Evolutionary conservation across 1,140 invertebrate genomes (phyloP), one percentile per base, ranked within the genome.

Genomic region (Cephus cinctus): DNA sequence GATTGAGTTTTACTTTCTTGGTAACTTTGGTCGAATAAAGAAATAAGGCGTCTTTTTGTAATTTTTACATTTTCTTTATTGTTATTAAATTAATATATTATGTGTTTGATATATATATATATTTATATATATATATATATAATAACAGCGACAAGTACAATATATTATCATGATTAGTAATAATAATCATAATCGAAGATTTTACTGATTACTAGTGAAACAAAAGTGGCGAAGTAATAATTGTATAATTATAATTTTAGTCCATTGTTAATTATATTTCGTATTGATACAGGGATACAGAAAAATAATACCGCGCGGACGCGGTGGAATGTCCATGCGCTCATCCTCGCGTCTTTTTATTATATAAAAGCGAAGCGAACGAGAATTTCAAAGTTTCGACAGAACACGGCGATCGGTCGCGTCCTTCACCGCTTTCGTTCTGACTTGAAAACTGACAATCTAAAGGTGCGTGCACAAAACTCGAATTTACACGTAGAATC

Each of bases 271-370:
- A 56, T 48, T 16, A 22, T 45, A 51, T 36, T 34, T 41, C 46
- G 48, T 71, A 72, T 71, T 70, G 65, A 69, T 73, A 72, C 67
- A 72, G 67, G 65, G 62, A 72, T 73, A 73, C 71, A 73, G 71
- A 73, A 73, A 73, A 73, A 73, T 73, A 73, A 71, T 71, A 71
- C 68, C 67, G 59, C 56, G 50, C 67, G 58, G 65, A 63, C 55
- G 60, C 63, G 59, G 64, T 69, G 65, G 68, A 73, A 69, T 71
- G 60, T 68, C 63, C 46, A 62, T 67, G 25, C 6, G 25, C 6
- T 8, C 6, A 27, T 27, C n/a, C 25, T n/a, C n/a, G n/a, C n/a
- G n/a, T n/a, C n/a, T n/a, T n/a, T n/a, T n/a, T n/a, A n/a, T n/a
- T n/a, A n/a, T n/a, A n/a, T n/a, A n/a, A n/a, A n/a, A n/a, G n/a